Base-by-base conservation (phyloP, 2,113 vertebrate genomes). In the Numida meleagris region DNA sequence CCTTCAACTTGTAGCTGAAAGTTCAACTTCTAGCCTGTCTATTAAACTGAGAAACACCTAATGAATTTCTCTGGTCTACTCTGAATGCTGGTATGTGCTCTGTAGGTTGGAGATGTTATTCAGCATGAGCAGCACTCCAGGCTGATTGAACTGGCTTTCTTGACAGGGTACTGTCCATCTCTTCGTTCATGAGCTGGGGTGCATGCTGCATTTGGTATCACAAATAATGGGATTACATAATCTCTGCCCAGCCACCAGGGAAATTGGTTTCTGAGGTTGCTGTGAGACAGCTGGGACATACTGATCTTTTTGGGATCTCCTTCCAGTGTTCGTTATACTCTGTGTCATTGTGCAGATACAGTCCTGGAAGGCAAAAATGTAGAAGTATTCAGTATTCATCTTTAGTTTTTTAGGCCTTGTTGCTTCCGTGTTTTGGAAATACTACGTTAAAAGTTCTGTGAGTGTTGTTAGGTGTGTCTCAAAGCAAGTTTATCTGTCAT, bases 341-440 rank as follows among this genome's bases (percentile, higher is more conserved):
- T 74, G 24, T 58, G 38, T 73, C n/a, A 29, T 43, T 27, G 29
- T 66, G 27, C 82, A 79, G 59, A 40, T n/a, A 65, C 18, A 94
- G 14, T 43, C 43, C 59, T 55, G 21, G 81, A 94, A 89, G 38
- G 23, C 18, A 83, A 93, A 81, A 20, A 43, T 16, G 16, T 34
- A 58, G 33, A 82, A 86, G 21, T 74, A 76, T 43, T 78, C 16
- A 81, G 11, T 9, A 53, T 58, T 27, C 29, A 6, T 27, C 34
- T 31, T 10, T 66, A 14, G 1, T 31, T 42, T 57, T 82, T 85
- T 34, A 75, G 66, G 24, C n/a, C 57, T 24, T 87, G 38, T 55
- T 83, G 43, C 86, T 82, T 78, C 36, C 65, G 23, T 91, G 67
- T 93, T 91, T 96, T 80, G 45, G 53, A 73, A 93, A 88, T 73